Evolutionary conservation across 2,113 vertebrate species (phyloP), one percentile per base, ranked within the genome.

Genomic region (Alosa alosa): DNA sequence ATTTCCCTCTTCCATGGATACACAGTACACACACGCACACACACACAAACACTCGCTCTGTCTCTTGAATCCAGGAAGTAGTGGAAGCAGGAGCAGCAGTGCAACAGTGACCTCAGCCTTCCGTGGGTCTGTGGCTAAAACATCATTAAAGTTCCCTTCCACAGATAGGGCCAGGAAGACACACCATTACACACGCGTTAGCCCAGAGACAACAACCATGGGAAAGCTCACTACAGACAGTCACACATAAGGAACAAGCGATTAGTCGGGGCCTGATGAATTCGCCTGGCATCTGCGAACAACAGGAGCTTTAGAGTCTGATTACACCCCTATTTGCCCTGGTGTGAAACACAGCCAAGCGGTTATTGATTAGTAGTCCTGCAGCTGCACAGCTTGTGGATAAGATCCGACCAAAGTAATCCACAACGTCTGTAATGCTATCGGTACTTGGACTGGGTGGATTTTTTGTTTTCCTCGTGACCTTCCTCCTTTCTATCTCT

Each of bases 1-100:
- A 72, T 13, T 84, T 86, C 75, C 49, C 72, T 57, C 84, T 83
- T 41, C 75, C 84, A 83, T 86, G 83, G 85, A 82, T 81, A 89
- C 36, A n/a, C 20, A 22, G 20, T 6, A 60, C 52, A 55, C 11
- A 68, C 64, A 31, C 64, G 31, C 64, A 36, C 46, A 9, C 25
- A 75, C 44, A 36, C 25, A 72, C 81, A 31, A n/a, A 86, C n/a
- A 86, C 20, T 25, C 84, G 55, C 39, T 64, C 47, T 81, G 68
- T 52, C 31, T 22, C 81, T 52, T 22, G 85, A 83, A 83, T 60
- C 85, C 82, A 82, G 57, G 82, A 46, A 86, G 44, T 22, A 36
- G 85, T 82, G 81, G 81, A 87, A 45, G 72, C 86, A 82, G 83
- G 36, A 64, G 57, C 8, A 36, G 64, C 49, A 87, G 60, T 78